phyloP scores from a whole-genome alignment of 2,888 invertebrate species.

The Trichogramma evanescens region DNA sequence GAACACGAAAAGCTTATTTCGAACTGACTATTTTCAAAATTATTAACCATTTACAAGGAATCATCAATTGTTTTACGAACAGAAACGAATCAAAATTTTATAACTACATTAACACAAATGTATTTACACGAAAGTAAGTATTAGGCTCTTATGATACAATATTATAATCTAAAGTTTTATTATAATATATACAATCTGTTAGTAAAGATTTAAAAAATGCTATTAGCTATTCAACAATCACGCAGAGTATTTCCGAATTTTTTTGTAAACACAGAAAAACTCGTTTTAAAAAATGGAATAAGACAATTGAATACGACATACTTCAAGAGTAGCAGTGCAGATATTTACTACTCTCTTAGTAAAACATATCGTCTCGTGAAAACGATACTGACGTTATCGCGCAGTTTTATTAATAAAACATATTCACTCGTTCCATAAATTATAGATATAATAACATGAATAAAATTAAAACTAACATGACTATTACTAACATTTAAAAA shows the following conservation, averaged over 20 bases:
- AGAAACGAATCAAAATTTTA: no score
- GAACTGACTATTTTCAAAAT: no score
- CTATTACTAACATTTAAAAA: slow-evolving; percentile 12
- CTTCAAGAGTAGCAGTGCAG: no score
- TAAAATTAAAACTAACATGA: slow-evolving; percentile 16
- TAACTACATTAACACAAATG: not conserved
- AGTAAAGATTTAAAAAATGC: slow-evolving; percentile 1
- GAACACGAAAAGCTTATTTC: not conserved
- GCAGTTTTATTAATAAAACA: slow-evolving; percentile 5
- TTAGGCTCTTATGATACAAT: slow-evolving; percentile 16
- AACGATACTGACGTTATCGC: no score
- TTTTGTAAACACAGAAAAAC: not conserved
- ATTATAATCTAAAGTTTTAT: slow-evolving; percentile 14
- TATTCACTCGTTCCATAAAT: slow-evolving; percentile 11
- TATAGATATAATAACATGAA: slow-evolving; percentile 13
- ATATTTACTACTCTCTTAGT: no score
- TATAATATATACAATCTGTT: slow-evolving; percentile 18
- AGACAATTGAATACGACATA: no score
- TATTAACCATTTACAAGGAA: no score
- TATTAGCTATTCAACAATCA: slow-evolving; percentile 9
- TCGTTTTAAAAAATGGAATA: not conserved
- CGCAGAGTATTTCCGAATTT: not conserved
- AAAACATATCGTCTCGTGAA: no score
- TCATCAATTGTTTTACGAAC: no score
- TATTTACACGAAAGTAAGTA: slow-evolving; percentile 17